Base-by-base conservation (phyloP, 2,113 vertebrate species). In the Reinhardtius hippoglossoides region DNA sequence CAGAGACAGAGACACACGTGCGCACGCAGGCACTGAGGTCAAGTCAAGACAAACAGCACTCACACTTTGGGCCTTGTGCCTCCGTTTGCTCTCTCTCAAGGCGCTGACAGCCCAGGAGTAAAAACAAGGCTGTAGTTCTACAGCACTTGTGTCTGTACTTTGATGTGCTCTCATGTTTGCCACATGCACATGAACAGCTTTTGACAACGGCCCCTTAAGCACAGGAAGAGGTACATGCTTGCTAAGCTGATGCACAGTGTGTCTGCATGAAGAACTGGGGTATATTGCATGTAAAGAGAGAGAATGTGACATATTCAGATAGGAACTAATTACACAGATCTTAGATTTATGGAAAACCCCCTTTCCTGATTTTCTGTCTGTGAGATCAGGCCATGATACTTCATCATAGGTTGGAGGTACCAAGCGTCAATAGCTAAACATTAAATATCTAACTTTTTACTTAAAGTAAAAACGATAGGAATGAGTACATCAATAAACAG, bases 11-110 rank as follows among this genome's bases (percentile, higher is more conserved):
- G 18, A 27, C 65, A 18, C 54, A 55, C 27, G 37, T 65, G 61
- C 78, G 21, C 62, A 71, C 60, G 35, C 67, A 67, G 66, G 54
- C 23, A 66, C 83, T 78, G 82, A 88, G 87, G 86, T 92, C 91
- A 92, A 76, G 81, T 90, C 74, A 83, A 91, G 82, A 88, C 86
- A 91, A 90, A 92, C 89, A 81, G 72, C 58, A n/a, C 67, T 85
- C 75, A 82, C 84, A 81, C 86, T 79, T 77, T 56, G 54, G 81
- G 75, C 83, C 86, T 83, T 76, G 76, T 81, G 85, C 87, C 85
- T 87, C 74, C 52, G 63, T 88, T 90, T 82, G 84, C 88, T 87
- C 79, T 67, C 72, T 71, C 74, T 83, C 71, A 74, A 86, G 82
- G 82, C 61, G 63, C 58, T 90, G 82, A 91, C 82, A 92, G 82